Evolutionary conservation across 2,113 vertebrate species (phyloP).

Genomic region (Chionomys nivalis): DNA sequence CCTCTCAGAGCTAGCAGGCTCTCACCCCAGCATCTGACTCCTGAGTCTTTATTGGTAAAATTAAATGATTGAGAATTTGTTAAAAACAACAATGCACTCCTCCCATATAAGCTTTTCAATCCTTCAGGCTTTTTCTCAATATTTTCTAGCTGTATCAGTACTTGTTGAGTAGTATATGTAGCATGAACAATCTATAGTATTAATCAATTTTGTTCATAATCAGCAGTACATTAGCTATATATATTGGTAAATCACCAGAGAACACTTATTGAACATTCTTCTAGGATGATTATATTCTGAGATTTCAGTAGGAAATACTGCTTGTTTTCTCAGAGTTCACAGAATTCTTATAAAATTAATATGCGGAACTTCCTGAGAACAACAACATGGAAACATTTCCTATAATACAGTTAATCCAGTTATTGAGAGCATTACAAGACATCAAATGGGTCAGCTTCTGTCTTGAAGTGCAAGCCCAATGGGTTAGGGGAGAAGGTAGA

Average conservation of each 20-base stretch:
- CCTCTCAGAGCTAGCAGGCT: neutral
- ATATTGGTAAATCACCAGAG: neutral
- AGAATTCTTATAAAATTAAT: neutral
- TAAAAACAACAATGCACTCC: neutral
- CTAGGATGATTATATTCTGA: neutral
- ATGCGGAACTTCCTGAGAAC: neutral
- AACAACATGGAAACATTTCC: neutral
- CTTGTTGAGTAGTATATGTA: neutral
- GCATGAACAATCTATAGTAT: neutral
- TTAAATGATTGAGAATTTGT: neutral
- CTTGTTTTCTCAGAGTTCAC: neutral
- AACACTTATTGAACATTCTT: neutral
- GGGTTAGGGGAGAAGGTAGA: neutral
- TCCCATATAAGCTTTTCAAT: neutral
- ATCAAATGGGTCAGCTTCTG: neutral
- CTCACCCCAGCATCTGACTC: neutral
- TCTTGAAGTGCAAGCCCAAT: neutral
- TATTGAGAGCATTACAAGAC: neutral
- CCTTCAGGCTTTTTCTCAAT: neutral
- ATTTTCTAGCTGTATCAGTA: neutral
- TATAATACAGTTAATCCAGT: neutral
- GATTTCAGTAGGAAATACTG: neutral
- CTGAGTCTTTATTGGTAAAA: neutral
- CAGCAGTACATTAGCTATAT: neutral
- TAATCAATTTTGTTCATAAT: neutral